Base-by-base conservation (phyloP, 2,888 invertebrate genomes). In the Trichopria drosophilae region DNA sequence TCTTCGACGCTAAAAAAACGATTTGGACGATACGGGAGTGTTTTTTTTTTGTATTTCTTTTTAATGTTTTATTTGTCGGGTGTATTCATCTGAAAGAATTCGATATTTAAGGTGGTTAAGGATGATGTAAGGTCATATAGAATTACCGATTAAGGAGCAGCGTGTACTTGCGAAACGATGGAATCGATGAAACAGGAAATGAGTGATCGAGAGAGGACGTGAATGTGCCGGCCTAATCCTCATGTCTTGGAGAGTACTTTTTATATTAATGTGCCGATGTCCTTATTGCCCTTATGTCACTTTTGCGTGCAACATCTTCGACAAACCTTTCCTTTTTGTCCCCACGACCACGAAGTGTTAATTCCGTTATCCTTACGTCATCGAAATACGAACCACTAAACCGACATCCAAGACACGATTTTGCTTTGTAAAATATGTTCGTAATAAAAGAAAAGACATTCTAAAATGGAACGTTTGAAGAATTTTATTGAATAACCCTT, bases 341-440 rank as follows among this genome's bases (percentile, higher is more conserved):
- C 42, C 35, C 20, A n/a, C n/a, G n/a, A n/a, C n/a, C n/a, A 26
- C 2, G 26, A 26, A 26, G 9, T 26, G n/a, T 26, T 26, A 2
- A 9, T 10, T 10, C 20, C 40, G n/a, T 40, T 24, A 31, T 44
- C 19, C 43, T 44, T 24, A 9, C n/a, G n/a, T n/a, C n/a, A n/a
- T n/a, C n/a, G n/a, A n/a, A n/a, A n/a, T n/a, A 36, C 40, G 9
- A 44, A 24, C 24, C 45, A 48, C 51, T 6, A 32, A 44, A 20
- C 51, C 52, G 47, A 32, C 44, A 41, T 43, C 50, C n/a, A 48
- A 47, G 51, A 64, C 67, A 67, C 67, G 60, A 66, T 64, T 73
- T 72, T 72, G 72, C 73, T 73, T 73, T 74, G 69, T 73, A 73
- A 73, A 71, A 71, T 68, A 69, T 72, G 71, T 74, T 74, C 69